phyloP scores from a whole-genome alignment of 2,888 invertebrate genomes.

The Drosophila leonis region DNA sequence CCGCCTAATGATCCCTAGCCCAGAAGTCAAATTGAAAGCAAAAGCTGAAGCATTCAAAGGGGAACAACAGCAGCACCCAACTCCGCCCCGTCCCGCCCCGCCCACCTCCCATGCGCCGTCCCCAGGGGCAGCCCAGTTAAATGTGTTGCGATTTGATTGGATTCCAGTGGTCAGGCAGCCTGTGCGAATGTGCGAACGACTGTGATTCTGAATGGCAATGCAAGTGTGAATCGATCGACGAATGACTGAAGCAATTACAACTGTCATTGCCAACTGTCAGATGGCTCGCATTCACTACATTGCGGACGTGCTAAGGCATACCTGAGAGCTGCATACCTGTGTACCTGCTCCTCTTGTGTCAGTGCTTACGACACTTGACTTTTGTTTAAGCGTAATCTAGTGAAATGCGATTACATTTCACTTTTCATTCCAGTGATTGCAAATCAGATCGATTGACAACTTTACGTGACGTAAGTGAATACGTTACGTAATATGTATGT shows the following conservation, averaged over 20 bases:
- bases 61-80: conserved; percentile 6
- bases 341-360: not conserved
- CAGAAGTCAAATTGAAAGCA: conserved; percentile 51
- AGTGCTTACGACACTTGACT: not conserved
- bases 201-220: conserved; percentile 5
- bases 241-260: conserved; percentile 29
- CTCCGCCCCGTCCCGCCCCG: conserved; percentile 8
- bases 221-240: conserved; percentile 14
- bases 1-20: conserved; percentile 79
- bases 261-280: conserved; percentile 17
- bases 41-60: not conserved
- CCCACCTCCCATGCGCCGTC: too few species aligned
- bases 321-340: not conserved
- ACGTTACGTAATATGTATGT: not conserved
- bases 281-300: not conserved
- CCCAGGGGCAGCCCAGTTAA: not conserved
- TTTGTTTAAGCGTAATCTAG: not conserved
- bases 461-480: not conserved
- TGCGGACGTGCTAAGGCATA: not conserved
- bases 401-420: not conserved
- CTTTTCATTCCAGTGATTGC: too few species aligned
- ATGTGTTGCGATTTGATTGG: conserved; percentile 58
- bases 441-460: too few species aligned
- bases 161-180: conserved; percentile 60
- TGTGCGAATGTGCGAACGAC: conserved; percentile 33